These are phyloP conservation scores for Brachionus asplanchnoidis DNA, from an alignment of 1,140 invertebrate genomes.

Conservation along the genomic window DNA sequence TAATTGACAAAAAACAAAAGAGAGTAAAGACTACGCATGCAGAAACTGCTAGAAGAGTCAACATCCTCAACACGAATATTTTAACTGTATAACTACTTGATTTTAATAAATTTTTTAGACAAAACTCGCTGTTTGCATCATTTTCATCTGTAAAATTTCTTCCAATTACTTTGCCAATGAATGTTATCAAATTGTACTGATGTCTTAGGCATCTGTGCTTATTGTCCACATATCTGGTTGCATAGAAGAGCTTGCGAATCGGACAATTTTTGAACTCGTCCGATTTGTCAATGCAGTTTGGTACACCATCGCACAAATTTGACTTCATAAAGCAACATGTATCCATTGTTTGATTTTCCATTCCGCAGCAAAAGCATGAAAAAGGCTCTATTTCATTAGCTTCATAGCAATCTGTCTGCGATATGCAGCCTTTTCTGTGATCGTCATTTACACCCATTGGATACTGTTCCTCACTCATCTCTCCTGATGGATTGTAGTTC, in stretches of 20 bases:
- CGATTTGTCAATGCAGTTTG: conserved; percentile 14
- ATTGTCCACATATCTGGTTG: conserved; percentile 13
- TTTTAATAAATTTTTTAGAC: neutral
- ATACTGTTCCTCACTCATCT: neutral
- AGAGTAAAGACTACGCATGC: conserved; percentile 8
- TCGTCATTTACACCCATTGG: neutral
- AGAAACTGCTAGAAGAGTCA: neutral
- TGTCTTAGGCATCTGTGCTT: conserved; percentile 27
- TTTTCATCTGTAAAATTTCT: conserved; percentile 1
- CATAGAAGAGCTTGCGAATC: conserved; percentile 36
- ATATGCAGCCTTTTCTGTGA: neutral
- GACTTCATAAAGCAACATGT: conserved; percentile 15
- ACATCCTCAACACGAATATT: conserved; percentile 25
- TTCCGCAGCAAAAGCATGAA: conserved; percentile 28
- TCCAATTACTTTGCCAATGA: conserved; percentile 10
- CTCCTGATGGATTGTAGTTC: neutral
- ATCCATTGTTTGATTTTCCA: neutral
- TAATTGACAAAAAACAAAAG: neutral
- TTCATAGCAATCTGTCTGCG: neutral
- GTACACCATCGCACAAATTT: conserved; percentile 25
- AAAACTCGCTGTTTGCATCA: conserved; percentile 19
- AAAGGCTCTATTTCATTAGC: neutral
- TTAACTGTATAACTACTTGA: conserved; percentile 18
- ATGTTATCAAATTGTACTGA: conserved; percentile 33
- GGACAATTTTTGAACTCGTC: conserved; percentile 39